Evolutionary conservation across 2,888 invertebrate genomes (phyloP).

Genomic region (Myopa testacea): DNA sequence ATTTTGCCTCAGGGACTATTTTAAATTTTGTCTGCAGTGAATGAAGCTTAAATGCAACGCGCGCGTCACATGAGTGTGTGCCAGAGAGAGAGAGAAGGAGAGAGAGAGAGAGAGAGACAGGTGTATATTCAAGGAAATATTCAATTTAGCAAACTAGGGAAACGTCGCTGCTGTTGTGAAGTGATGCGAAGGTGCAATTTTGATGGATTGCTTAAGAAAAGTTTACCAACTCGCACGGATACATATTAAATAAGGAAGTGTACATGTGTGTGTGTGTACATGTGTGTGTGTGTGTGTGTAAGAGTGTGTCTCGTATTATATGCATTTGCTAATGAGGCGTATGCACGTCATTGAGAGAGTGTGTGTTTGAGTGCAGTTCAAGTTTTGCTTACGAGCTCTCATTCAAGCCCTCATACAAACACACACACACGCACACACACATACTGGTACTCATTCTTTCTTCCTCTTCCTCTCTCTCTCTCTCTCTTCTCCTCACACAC

Average conservation of each 20-base stretch:
- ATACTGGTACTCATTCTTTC: neutral
- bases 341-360: neutral
- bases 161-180: neutral
- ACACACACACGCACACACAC: slow-evolving; percentile 1
- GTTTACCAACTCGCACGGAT: slow-evolving; percentile 19
- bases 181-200: slow-evolving; percentile 62
- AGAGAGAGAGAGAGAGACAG: neutral
- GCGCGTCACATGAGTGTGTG: neutral
- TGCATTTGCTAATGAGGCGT: slow-evolving; percentile 28
- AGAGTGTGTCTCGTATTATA: neutral
- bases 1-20: slow-evolving; percentile 32
- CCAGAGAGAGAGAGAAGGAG: neutral
- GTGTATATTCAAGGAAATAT: slow-evolving; percentile 10
- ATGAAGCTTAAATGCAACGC: neutral
- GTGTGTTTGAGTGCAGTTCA: slow-evolving; percentile 1
- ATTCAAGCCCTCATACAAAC: neutral
- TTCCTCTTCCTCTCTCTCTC: neutral
- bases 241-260: neutral
- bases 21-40: slow-evolving; percentile 22
- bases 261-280: neutral
- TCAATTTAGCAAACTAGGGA: slow-evolving; percentile 27
- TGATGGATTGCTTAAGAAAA: slow-evolving; percentile 62
- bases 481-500: neutral
- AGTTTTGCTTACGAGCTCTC: slow-evolving; percentile 7
- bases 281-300: neutral